A percentile compares a stretch with the other conserved stretches of the same genome.
Evolutionary conservation across 2,113 vertebrate species (phyloP).

Genomic region (Ia io): DNA sequence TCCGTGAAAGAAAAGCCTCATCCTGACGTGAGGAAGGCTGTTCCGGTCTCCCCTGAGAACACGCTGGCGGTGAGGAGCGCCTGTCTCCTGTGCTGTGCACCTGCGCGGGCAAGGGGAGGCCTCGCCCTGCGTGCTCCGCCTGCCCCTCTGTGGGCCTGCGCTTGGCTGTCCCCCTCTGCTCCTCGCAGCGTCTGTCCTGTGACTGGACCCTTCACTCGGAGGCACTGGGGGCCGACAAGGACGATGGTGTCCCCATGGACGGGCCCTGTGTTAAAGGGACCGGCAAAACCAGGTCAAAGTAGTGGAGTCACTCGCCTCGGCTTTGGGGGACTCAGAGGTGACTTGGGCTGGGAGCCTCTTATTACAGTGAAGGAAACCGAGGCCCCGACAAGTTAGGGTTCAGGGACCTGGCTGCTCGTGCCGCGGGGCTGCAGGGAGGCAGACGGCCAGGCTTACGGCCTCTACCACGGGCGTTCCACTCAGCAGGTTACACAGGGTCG

Average conservation of each 20-base stretch:
- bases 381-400: background rate
- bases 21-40: background rate
- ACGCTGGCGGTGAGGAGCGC: background rate
- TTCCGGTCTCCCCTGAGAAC: background rate
- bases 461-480: no score
- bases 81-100: background rate
- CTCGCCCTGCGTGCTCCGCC: no score
- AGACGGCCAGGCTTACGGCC: background rate
- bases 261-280: background rate
- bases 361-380: background rate
- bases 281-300: background rate
- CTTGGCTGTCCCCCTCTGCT: background rate
- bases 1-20: background rate
- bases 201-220: constrained; percentile 57
- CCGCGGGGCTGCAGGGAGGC: background rate
- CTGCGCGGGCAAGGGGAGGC: background rate
- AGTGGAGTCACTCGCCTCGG: background rate
- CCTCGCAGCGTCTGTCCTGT: background rate
- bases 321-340: background rate
- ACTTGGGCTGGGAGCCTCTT: background rate
- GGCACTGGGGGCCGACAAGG: constrained; percentile 42
- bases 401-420: background rate
- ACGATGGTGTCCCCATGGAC: background rate
- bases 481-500: no score
- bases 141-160: no score